Base-by-base conservation (phyloP, 2,113 vertebrate genomes). In the Regulus satrapa region DNA sequence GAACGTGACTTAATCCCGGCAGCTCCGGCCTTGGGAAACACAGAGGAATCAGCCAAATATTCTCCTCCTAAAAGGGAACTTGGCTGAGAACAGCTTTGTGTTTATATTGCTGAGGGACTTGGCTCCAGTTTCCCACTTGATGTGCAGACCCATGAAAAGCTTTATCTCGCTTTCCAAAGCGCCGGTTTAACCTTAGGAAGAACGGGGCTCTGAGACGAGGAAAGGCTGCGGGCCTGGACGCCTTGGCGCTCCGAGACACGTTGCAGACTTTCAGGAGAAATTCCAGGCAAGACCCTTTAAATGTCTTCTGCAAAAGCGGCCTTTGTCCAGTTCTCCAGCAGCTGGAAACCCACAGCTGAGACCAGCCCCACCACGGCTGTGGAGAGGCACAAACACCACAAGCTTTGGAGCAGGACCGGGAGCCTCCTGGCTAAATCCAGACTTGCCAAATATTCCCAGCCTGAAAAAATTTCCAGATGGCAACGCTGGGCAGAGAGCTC, bases 201-300 rank as follows among this genome's bases (percentile, higher is more conserved):
- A 92, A 25, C 10, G 1, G n/a, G 77, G 46, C 31, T 82, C 10
- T 40, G 73, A 68, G 23, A 49, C 0, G 20, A 80, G 38, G 25
- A 66, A 29, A 73, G 67, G 52, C 86, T 38, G 7, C 62, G 66
- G 54, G 19, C 31, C 55, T 18, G 46, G 40, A 64, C 10, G 43
- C 49, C 58, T 45, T 38, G n/a, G 49, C 0, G 1, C 28, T 82
- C 88, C n/a, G 5, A 71, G 49, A 78, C 23, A 18, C 0, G 0
- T 13, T 66, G 12, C 91, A 90, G 55, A 51, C 66, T 36, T 85
- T 29, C 51, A 51, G 67, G 48, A 88, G 68, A 54, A 83, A 46
- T 8, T 8, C 8, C 48, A 72, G 61, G 20, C 48, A 58, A 55
- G 61, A 54, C 43, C 14, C 11, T 52, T 63, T 34, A 16, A 6